Percentiles rank a stretch among this genome's conserved stretches.
These are phyloP conservation scores for Denticeps clupeoides DNA, from an alignment of 2,797 vertebrate genomes.

Conservation along the genomic window DNA sequence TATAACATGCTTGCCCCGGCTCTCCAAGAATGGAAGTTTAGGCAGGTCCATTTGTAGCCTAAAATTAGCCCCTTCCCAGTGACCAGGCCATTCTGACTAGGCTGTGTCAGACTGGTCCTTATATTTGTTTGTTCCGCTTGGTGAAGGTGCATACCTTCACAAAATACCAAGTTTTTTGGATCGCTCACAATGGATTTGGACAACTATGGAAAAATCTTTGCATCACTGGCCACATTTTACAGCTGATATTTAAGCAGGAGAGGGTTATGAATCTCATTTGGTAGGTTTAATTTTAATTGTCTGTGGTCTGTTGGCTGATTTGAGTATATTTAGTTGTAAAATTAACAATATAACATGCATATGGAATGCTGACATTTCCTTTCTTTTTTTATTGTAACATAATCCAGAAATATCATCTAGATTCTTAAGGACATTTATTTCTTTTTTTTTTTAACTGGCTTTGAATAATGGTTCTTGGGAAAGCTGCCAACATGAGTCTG, in stretches of 20 bases:
- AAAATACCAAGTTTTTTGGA: too few relatives aligned
- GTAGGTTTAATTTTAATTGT: too few relatives aligned
- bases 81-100: conserved; percentile 14
- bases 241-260: too few relatives aligned
- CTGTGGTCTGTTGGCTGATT: too few relatives aligned
- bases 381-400: too few relatives aligned
- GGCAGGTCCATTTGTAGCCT: conserved; percentile 70
- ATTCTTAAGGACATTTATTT: conserved; percentile 19
- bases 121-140: conserved; percentile 13
- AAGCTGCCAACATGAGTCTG: conserved; percentile 66
- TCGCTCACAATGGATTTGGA: conserved; percentile 19
- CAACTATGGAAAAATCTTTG: background rate
- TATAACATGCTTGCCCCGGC: conserved; percentile 56
- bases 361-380: too few relatives aligned
- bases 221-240: too few relatives aligned
- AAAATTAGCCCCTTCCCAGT: conserved; percentile 70
- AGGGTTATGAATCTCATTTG: too few relatives aligned
- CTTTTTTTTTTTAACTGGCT: conserved; percentile 9
- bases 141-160: too few relatives aligned
- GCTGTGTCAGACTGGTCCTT: conserved; percentile 37
- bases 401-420: conserved; percentile 50
- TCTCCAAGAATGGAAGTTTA: conserved; percentile 82
- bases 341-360: too few relatives aligned
- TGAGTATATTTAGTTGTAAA: too few relatives aligned
- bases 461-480: conserved; percentile 45